These are phyloP conservation scores for Graphium colonna DNA, from an alignment of 2,888 invertebrate species.

Conservation along the genomic window DNA sequence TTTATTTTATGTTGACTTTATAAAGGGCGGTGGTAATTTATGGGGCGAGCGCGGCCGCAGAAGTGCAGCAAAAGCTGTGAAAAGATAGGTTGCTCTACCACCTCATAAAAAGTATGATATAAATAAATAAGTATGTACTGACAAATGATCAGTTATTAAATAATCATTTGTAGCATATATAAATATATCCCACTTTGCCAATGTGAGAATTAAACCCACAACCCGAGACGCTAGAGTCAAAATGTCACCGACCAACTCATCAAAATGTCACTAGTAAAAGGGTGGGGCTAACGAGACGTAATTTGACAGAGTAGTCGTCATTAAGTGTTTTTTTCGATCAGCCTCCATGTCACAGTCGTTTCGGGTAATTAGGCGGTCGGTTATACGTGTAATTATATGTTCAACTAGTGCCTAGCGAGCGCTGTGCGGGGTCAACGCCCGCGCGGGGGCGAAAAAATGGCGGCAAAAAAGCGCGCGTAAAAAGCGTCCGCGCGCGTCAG, in stretches of 20 bases:
- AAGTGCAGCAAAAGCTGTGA: no score
- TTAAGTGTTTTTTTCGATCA: conserved; percentile 55
- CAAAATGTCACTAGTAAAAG: conserved; percentile 20
- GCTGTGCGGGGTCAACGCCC: conserved; percentile 53
- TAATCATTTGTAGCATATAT: no score
- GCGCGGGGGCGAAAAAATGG: conserved; percentile 38
- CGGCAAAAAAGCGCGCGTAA: conserved; percentile 51
- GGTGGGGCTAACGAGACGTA: conserved; percentile 56
- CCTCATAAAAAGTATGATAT: no score
- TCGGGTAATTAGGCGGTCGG: conserved; percentile 70
- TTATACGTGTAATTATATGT: conserved; percentile 68
- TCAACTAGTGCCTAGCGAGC: conserved; percentile 58
- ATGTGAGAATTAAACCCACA: no score
- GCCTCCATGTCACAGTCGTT: conserved; percentile 54
- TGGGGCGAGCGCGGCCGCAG: no score
- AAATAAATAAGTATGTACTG: no score
- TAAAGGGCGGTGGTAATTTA: no score
- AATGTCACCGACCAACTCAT: no score
- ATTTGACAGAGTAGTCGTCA: conserved; percentile 56
- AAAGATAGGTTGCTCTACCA: no score
- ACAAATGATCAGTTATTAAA: conserved; percentile 30
- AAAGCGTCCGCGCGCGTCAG: conserved; percentile 54
- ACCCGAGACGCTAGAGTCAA: no score
- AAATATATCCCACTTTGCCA: no score
- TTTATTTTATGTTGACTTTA: no score